Evolutionary conservation across 2,888 invertebrate genomes (phyloP), one percentile per base, ranked within the genome.

Genomic region (Geotrupes spiniger): DNA sequence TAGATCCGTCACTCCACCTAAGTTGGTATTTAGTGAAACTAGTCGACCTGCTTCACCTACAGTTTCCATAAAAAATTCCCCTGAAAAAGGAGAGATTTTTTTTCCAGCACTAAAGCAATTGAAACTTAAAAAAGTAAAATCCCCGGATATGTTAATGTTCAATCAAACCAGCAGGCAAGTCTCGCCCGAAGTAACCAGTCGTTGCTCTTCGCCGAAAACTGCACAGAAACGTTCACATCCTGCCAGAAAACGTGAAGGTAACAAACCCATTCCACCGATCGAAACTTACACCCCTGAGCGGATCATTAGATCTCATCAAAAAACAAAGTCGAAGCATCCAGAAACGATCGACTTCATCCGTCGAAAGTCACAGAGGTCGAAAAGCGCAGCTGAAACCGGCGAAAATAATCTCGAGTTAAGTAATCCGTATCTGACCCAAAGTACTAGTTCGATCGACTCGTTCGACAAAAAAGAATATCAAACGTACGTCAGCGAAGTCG

Each of bases 371-470:
- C 71, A 76, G 42, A 72, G 86, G 27, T 83, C 87, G 1, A 78
- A 80, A 54, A 87, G 87, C 62, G 80, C 83, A 1, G 83, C 83
- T 39, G 83, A 83, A 54, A 79, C 78, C 8, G 82, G 83, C 44
- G 66, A 49, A 5, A 28, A 42, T n/a, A 33, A 37, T 25, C 46
- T 42, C 15, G 40, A 17, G 8, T 40, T 37, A 6, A 40, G 47
- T 36, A 28, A 44, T 0, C 49, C 49, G 4, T 4, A 21, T 21
- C 21, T 4, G 6, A 3, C 6, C 1, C 49, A 70, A 25, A 79
- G 78, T 56, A 73, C 73, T 1, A 75, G 72, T 33, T 78, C 78
- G 0, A 58, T 78, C 10, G 74, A 74, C 52, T 71, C 74, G 0
- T 66, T 65, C 10, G 74, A 77, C 60, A 79, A 80, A 59, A 80